Evolutionary conservation across 2,797 vertebrate genomes (phyloP).

Genomic region (Ctenopoma multispine): DNA sequence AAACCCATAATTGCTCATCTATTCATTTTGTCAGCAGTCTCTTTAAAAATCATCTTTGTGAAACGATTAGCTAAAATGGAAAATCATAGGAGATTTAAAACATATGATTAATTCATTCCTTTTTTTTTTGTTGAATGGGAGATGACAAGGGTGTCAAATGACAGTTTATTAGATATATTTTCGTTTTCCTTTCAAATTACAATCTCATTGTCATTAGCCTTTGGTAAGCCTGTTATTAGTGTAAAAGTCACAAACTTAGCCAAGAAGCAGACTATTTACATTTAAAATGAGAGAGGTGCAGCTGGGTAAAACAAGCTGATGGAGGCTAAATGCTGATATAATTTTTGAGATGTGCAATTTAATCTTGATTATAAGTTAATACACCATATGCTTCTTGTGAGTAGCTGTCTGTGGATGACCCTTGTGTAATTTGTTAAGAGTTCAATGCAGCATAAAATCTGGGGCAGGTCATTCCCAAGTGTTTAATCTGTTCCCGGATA

Average conservation of each 20-base stretch:
- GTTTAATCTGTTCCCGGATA: slow-evolving; percentile 80
- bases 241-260: slow-evolving; percentile 27
- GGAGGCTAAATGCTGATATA: slow-evolving; percentile 54
- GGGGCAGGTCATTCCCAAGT: slow-evolving; percentile 83
- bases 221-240: slow-evolving; percentile 45
- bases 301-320: slow-evolving; percentile 19
- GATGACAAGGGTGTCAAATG: slow-evolving; percentile 45
- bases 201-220: slow-evolving; percentile 43
- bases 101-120: slow-evolving; percentile 66
- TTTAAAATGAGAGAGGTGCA: slow-evolving; percentile 15
- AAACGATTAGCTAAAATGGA: slow-evolving; percentile 55
- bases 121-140: slow-evolving; percentile 47
- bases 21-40: slow-evolving; percentile 73
- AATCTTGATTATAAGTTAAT: slow-evolving; percentile 86
- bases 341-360: slow-evolving; percentile 76
- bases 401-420: slow-evolving; percentile 84
- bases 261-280: slow-evolving; percentile 41
- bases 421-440: slow-evolving; percentile 84
- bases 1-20: slow-evolving; percentile 70
- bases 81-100: slow-evolving; percentile 57
- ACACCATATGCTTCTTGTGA: slow-evolving; percentile 83
- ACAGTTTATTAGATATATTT: slow-evolving; percentile 48
- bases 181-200: slow-evolving; percentile 26
- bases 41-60: slow-evolving; percentile 60
- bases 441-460: slow-evolving; percentile 87